These are phyloP conservation scores for Bimastos eiseni DNA, from an alignment of 2,888 invertebrate genomes.

Conservation along the genomic window DNA sequence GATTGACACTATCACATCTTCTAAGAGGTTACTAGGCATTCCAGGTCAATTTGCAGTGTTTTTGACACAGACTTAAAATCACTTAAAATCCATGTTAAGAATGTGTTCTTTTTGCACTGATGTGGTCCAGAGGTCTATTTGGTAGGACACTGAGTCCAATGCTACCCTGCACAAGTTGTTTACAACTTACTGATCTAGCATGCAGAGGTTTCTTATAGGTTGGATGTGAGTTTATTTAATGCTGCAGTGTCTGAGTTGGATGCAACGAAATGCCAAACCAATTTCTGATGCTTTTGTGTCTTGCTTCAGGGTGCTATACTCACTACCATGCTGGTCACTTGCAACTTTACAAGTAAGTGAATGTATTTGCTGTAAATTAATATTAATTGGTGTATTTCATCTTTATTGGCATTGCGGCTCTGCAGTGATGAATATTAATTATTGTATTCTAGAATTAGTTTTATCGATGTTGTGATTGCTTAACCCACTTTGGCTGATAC, in stretches of 20 bases:
- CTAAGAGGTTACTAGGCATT: too few relatives aligned
- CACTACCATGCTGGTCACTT: constrained; percentile 98
- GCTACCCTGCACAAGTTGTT: background rate
- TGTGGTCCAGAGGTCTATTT: background rate
- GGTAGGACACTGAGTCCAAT: background rate
- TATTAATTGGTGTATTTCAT: too few relatives aligned
- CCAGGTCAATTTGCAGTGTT: too few relatives aligned
- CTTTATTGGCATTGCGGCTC: too few relatives aligned
- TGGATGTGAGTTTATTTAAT: background rate
- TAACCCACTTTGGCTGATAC: too few relatives aligned
- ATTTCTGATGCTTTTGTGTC: background rate
- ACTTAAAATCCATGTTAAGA: too few relatives aligned
- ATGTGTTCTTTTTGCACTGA: background rate
- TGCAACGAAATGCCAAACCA: background rate
- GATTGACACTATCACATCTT: too few relatives aligned
- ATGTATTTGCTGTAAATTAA: background rate
- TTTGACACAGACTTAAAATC: too few relatives aligned
- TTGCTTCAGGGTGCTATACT: constrained; percentile 87
- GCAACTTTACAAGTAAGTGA: constrained; percentile 93
- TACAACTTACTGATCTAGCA: background rate
- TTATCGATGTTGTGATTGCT: too few relatives aligned
- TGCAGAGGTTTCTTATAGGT: background rate
- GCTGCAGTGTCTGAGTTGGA: background rate
- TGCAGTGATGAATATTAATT: background rate
- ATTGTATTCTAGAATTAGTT: too few relatives aligned